Conservation (phyloP, 2,113 vertebrate genomes). For the Gyps fulvus region DNA sequence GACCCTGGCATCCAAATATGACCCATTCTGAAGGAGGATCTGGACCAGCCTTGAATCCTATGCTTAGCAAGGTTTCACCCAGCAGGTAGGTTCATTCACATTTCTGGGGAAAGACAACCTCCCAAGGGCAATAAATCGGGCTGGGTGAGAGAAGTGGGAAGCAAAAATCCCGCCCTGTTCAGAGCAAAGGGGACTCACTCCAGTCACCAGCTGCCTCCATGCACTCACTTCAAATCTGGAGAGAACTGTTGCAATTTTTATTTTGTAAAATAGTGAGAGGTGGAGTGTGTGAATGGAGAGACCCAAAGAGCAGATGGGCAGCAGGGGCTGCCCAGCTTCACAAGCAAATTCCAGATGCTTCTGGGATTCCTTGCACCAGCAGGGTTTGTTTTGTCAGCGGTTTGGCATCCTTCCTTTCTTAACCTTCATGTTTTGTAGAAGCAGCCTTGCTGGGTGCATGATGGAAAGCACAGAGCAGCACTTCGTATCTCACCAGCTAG, state of each 20-base stretch:
- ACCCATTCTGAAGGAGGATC: background rate
- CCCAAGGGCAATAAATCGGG: background rate
- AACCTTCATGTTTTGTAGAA: background rate
- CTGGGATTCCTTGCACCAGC: slow-evolving; percentile 41
- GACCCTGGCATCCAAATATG: background rate
- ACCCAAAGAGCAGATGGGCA: background rate
- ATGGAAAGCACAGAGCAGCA: background rate
- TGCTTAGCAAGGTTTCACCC: background rate
- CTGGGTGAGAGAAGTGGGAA: background rate
- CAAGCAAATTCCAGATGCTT: slow-evolving; percentile 26
- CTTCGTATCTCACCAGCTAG: background rate
- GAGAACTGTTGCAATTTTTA: background rate
- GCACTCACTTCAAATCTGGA: background rate
- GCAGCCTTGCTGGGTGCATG: background rate
- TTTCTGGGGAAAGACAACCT: background rate
- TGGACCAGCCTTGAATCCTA: background rate
- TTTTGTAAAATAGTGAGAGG: background rate
- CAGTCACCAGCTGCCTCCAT: background rate
- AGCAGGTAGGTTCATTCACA: background rate
- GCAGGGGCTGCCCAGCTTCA: slow-evolving; percentile 6
- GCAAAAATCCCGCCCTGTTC: background rate
- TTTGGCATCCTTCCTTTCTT: slow-evolving; percentile 39
- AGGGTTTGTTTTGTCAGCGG: slow-evolving; percentile 23
- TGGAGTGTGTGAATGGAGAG: background rate
- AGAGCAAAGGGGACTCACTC: background rate